Base-by-base conservation (phyloP, 1,140 invertebrate genomes). In the Oryzaephilus surinamensis region DNA sequence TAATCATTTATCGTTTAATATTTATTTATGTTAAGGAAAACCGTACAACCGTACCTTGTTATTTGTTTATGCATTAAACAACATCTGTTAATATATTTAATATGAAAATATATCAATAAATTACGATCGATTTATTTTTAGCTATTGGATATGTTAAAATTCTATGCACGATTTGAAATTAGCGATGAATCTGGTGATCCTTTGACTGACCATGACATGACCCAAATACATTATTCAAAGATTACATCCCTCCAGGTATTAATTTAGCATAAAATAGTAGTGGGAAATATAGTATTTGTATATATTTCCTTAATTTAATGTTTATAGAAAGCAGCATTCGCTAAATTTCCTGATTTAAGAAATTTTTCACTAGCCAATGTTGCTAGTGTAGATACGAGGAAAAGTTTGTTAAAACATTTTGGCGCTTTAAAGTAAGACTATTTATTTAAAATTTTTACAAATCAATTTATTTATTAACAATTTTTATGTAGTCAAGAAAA, bases 81-180 rank as follows among this genome's bases (percentile, higher is more conserved):
- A n/a, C n/a, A n/a, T n/a, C n/a, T n/a, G n/a, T n/a, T n/a, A n/a
- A n/a, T n/a, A n/a, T n/a, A n/a, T n/a, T n/a, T n/a, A n/a, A n/a
- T n/a, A n/a, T n/a, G n/a, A n/a, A n/a, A n/a, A n/a, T n/a, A n/a
- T n/a, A n/a, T n/a, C n/a, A n/a, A n/a, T n/a, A n/a, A n/a, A n/a
- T n/a, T n/a, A n/a, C n/a, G n/a, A n/a, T n/a, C n/a, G n/a, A 57
- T 59, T 55, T 53, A 58, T 51, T 74, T 76, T 15, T 69, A 97
- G 82, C 67, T 99, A 3, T 61, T 99, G 47, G 86, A 96, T 44
- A 95, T 94, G 79, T 65, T 99, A 7, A 93, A 93, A 60, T 97
- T 97, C 56, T 99, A 99, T 65, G 80, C 88, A 0, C 74, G 86
- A 42, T 99, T 99, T 69, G 97, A 99, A 67, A 98, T 99, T 39